Base-by-base conservation (phyloP, 2,888 invertebrate species). In the Mesoligia furuncula region DNA sequence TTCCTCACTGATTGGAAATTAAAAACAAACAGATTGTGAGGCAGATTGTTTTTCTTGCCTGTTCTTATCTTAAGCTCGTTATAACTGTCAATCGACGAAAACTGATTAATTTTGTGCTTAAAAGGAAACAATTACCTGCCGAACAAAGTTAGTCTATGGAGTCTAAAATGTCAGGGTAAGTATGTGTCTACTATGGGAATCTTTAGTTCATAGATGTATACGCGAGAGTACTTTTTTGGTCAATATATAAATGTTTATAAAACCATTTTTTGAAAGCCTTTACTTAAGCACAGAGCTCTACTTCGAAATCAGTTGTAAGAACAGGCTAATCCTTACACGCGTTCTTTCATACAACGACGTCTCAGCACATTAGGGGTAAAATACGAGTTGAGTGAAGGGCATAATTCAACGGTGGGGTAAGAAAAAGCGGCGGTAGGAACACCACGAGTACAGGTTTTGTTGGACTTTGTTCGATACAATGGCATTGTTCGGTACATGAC, bases 321-420 rank as follows among this genome's bases (percentile, higher is more conserved):
- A 3, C 51, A 48, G 24, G 48, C 57, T 73, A 67, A 74, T 71
- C 59, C n/a, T 57, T 72, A 79, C 45, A 67, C 66, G 51, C 24
- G 66, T 79, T 83, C 42, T 75, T 71, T 59, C 67, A 72, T 79
- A 72, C 42, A 77, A 70, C 72, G 65, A 71, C 54, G 72, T 65
- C 57, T 79, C 31, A 75, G 66, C 66, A 70, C 85, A 79, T 84
- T 84, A 74, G n/a, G 36, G 59, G 74, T 83, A 76, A 85, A 70
- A 77, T 80, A 85, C 79, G 85, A 79, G 79, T 71, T 69, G 79
- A 83, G 76, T 85, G 85, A 85, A 85, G 82, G 76, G 74, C 83
- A 82, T 79, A 73, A 77, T 85, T 74, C 76, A 36, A 24, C 62
- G 73, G 75, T 57, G 39, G 71, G 36, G 77, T 48, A 80, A 86